Evolutionary conservation across 2,797 vertebrate species (phyloP).

Genomic region (Falco columbarius): DNA sequence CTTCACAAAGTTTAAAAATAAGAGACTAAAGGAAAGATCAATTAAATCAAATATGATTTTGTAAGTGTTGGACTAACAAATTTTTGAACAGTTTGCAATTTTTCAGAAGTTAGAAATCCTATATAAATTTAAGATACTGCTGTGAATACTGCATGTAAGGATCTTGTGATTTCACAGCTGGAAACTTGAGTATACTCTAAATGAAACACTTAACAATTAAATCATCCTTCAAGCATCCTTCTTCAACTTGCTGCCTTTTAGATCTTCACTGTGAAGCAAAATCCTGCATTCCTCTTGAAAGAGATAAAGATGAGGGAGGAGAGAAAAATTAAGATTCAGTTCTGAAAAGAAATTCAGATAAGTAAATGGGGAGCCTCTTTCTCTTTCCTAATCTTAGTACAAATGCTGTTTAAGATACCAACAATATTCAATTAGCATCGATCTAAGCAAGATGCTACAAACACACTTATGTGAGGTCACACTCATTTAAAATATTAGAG

Average conservation of each 20-base stretch:
- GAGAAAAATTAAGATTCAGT: conserved; percentile 11
- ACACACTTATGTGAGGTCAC: not conserved
- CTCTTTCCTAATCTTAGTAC: not conserved
- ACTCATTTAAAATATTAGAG: conserved; percentile 22
- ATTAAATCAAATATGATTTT: not conserved
- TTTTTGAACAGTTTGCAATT: not conserved
- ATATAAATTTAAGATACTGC: not conserved
- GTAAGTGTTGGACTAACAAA: not conserved
- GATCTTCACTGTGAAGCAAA: not conserved
- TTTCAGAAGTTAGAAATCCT: not conserved
- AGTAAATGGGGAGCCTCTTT: not conserved
- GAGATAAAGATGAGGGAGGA: not conserved
- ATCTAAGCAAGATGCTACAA: conserved; percentile 27
- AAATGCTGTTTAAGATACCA: not conserved
- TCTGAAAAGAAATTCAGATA: not conserved
- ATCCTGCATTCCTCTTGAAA: not conserved
- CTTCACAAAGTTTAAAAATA: not conserved
- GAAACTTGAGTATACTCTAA: not conserved
- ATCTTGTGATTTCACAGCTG: conserved; percentile 10
- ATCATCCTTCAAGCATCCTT: conserved; percentile 1
- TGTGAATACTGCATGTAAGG: not conserved
- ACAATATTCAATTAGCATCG: conserved; percentile 45
- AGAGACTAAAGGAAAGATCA: not conserved
- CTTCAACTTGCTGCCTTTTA: not conserved
- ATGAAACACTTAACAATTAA: conserved; percentile 30